Evolutionary conservation across 2,113 vertebrate genomes (phyloP).

Genomic region (Leucopsar rothschildi): DNA sequence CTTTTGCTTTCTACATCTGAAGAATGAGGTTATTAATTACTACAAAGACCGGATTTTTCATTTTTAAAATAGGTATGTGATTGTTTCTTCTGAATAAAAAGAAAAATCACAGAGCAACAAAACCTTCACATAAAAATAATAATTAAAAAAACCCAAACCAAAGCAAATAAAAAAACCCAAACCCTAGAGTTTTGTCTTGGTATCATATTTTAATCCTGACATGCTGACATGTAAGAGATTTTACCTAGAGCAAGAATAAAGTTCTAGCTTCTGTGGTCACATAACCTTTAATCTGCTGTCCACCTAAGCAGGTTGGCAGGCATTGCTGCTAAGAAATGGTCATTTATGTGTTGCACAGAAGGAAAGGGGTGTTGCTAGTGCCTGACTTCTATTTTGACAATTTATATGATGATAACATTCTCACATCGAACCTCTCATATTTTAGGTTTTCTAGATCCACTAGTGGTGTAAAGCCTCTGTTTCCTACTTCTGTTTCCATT

Average conservation of each 20-base stretch:
- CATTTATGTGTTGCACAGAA: background rate
- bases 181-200: background rate
- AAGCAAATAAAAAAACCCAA: background rate
- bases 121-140: background rate
- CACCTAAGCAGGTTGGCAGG: background rate
- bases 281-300: background rate
- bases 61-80: background rate
- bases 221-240: background rate
- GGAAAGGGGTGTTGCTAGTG: background rate
- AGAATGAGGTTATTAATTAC: background rate
- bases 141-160: background rate
- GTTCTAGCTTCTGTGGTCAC: background rate
- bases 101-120: background rate
- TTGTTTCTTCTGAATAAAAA: background rate
- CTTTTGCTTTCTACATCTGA: background rate
- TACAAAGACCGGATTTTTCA: background rate
- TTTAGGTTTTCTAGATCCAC: background rate
- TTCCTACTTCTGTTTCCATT: background rate
- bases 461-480: background rate
- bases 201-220: background rate
- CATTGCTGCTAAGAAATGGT: background rate
- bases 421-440: background rate
- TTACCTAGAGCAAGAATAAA: background rate
- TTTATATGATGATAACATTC: background rate
- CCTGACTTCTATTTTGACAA: background rate